Evolutionary conservation across 2,888 invertebrate genomes (phyloP), one percentile per base, ranked within the genome.

Genomic region (Drosophila leonis): DNA sequence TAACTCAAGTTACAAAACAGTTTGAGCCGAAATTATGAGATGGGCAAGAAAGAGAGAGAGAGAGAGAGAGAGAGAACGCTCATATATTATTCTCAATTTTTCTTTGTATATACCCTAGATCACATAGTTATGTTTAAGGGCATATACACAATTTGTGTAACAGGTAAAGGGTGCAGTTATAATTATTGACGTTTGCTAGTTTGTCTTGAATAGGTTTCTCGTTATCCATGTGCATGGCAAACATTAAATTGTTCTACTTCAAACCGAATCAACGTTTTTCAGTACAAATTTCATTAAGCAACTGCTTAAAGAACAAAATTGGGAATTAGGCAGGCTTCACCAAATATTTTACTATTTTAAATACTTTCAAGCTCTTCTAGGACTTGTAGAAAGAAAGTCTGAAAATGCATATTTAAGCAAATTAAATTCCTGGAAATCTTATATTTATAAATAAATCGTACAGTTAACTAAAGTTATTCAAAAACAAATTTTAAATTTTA

Each of bases 1-100:
- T 51, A 72, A 61, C 74, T 77, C 56, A 67, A 75, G 75, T 73
- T 69, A 66, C 72, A 74, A 64, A 70, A 77, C 33, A 33, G 13
- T 20, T 15, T 35, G 35, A 27, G 24, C 52, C 37, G 6, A 24
- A 52, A 37, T 15, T 35, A 52, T 52, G 33, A 15, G 13, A 49
- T 13, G 8, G 3, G 29, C 12, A 31, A 12, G 10, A 1, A 1
- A n/a, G 29, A n/a, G 5, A 48, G 9, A 4, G 7, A 46, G 27
- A 9, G 18, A 31, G 33, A 20, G 1, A 31, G 7, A 1, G 18
- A 18, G 12, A 33, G 13, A 13, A 13, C 33, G 31, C 18, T 20
- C 35, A 52, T 52, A 35, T 24, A 52, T 52, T 35, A 52, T 52
- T 24, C 31, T 15, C 51, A 24, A 20, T 35, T 52, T 33, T 15